Percentiles rank a stretch among this genome's conserved stretches.
Evolutionary conservation across 2,797 vertebrate genomes (phyloP).

Genomic region (Peromyscus melanophrys): DNA sequence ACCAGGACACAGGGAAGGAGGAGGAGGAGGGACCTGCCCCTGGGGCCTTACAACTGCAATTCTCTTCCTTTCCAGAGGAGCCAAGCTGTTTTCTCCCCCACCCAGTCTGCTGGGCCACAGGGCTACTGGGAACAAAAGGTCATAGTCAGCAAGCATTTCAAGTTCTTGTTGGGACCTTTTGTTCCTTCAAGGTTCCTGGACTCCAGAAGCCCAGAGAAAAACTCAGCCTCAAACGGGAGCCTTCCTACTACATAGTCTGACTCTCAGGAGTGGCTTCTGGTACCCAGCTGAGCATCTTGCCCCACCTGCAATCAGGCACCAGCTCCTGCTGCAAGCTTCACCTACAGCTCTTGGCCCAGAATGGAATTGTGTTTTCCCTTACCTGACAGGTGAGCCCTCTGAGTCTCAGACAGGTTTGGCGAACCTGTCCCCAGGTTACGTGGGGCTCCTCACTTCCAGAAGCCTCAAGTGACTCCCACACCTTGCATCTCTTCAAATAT

Average conservation of each 20-base stretch:
- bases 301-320: background rate
- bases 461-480: background rate
- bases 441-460: background rate
- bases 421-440: background rate
- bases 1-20: background rate
- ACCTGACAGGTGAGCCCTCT: background rate
- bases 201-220: background rate
- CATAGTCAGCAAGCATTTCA: background rate
- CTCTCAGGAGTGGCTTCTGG: fast-evolving
- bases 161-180: background rate
- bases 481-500: background rate
- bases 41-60: background rate
- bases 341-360: background rate
- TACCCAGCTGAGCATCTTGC: background rate
- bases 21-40: background rate
- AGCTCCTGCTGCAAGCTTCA: fast-evolving
- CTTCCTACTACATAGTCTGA: background rate
- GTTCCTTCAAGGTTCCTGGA: background rate
- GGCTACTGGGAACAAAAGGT: slow-evolving; percentile 4
- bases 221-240: background rate
- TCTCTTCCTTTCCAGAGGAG: slow-evolving; percentile 55
- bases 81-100: slow-evolving; percentile 17
- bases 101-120: background rate
- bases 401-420: background rate
- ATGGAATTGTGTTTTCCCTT: background rate